phyloP scores from a whole-genome alignment of 1,140 invertebrate genomes.

The Diorhabda elongata region DNA sequence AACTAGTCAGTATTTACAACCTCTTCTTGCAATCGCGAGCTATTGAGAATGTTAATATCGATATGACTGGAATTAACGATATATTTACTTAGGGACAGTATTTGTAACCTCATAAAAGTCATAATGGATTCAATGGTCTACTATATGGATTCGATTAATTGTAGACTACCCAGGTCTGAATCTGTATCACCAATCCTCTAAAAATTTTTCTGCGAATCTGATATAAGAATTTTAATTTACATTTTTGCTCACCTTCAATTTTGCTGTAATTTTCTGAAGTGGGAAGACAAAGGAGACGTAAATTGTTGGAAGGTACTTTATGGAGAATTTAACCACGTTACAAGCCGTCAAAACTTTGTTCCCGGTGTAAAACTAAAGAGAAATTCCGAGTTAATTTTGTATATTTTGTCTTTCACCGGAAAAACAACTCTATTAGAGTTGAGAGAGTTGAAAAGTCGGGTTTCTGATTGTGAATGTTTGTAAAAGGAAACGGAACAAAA shows the following conservation, averaged over 20 bases:
- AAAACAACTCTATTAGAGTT: conserved; percentile 1
- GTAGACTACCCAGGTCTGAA: no score
- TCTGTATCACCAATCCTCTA: no score
- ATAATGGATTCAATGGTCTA: no score
- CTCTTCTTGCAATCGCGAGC: no score
- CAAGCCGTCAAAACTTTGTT: neutral
- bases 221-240: no score
- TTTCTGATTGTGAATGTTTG: neutral
- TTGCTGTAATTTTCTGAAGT: neutral
- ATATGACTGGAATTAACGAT: no score
- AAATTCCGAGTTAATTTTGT: neutral
- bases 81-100: no score
- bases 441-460: neutral
- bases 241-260: neutral
- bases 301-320: neutral
- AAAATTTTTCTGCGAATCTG: no score
- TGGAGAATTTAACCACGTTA: neutral
- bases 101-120: no score
- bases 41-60: no score
- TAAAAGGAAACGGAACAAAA: neutral
- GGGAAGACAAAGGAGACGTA: neutral
- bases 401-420: conserved; percentile 1
- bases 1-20: no score
- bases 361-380: neutral
- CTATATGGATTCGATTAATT: no score